phyloP scores from a whole-genome alignment of 2,113 vertebrate genomes.

The Mormoops blainvillei region DNA sequence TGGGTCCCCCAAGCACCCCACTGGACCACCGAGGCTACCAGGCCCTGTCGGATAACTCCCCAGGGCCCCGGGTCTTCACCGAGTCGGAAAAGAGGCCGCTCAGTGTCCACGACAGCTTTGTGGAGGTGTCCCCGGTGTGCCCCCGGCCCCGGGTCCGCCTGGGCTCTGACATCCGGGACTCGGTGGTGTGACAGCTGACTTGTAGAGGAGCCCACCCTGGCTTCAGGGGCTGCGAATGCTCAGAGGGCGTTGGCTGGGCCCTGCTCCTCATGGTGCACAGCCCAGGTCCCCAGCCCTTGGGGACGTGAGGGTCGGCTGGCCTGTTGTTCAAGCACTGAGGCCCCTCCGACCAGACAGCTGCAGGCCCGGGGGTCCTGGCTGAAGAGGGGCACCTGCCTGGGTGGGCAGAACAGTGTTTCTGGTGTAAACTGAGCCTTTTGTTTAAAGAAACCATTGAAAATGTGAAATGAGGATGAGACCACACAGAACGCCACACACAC shows the following conservation, averaged over 20 bases:
- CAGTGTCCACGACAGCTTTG: slow-evolving; percentile 87
- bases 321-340: not conserved
- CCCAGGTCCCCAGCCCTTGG: rapidly evolving
- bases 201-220: not conserved
- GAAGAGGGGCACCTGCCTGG: not conserved
- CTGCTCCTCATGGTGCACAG: not conserved
- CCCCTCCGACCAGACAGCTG: slow-evolving; percentile 35
- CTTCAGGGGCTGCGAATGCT: rapidly evolving
- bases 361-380: slow-evolving; percentile 4
- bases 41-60: slow-evolving; percentile 90
- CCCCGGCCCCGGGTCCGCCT: slow-evolving; percentile 93
- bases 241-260: not conserved
- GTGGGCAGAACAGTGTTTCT: not conserved
- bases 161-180: slow-evolving; percentile 96
- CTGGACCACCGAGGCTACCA: slow-evolving; percentile 96
- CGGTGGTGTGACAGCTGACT: slow-evolving; percentile 86
- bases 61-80: slow-evolving; percentile 82
- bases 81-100: slow-evolving; percentile 90
- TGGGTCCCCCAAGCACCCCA: slow-evolving; percentile 73
- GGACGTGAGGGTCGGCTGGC: not conserved
- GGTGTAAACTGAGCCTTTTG: slow-evolving; percentile 4
- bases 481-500: rapidly evolving
- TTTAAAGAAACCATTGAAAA: slow-evolving; percentile 1
- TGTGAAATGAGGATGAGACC: slow-evolving; percentile 52
- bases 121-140: slow-evolving; percentile 89